Evolutionary conservation across 2,113 vertebrate species (phyloP).

Genomic region (Phylloscopus trochiloides): DNA sequence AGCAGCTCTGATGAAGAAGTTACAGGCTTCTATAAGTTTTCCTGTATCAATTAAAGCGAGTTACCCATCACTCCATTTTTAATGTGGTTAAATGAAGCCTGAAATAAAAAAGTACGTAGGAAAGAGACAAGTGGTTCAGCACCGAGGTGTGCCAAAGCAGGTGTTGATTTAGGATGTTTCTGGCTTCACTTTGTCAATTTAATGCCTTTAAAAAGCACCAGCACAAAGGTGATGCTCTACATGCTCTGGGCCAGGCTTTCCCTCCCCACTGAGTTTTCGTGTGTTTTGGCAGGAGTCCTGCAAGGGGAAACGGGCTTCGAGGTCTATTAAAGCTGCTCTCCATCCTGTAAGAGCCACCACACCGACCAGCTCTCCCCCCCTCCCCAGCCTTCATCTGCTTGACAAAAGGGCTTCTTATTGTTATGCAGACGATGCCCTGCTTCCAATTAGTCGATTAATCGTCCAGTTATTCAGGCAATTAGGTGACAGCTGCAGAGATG

Average conservation of each 20-base stretch:
- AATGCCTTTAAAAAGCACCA: background rate
- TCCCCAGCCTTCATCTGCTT: conserved; percentile 30
- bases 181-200: background rate
- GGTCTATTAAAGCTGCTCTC: background rate
- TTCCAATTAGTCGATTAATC: conserved; percentile 77
- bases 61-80: background rate
- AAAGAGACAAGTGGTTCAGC: background rate
- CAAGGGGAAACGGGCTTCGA: background rate
- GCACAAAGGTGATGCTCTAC: background rate
- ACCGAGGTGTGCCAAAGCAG: background rate
- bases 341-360: background rate
- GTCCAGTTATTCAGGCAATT: conserved; percentile 78
- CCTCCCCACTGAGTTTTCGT: background rate
- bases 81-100: background rate
- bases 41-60: background rate
- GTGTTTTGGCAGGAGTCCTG: background rate
- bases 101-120: background rate
- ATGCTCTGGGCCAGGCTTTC: background rate
- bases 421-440: conserved; percentile 60
- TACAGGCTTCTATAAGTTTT: background rate
- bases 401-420: conserved; percentile 71
- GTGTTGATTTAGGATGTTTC: background rate
- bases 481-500: conserved; percentile 72
- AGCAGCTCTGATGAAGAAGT: background rate
- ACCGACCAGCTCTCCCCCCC: conserved; percentile 18